These are phyloP conservation scores for Acanthochromis polyacanthus DNA, from an alignment of 2,113 vertebrate species.

Conservation along the genomic window DNA sequence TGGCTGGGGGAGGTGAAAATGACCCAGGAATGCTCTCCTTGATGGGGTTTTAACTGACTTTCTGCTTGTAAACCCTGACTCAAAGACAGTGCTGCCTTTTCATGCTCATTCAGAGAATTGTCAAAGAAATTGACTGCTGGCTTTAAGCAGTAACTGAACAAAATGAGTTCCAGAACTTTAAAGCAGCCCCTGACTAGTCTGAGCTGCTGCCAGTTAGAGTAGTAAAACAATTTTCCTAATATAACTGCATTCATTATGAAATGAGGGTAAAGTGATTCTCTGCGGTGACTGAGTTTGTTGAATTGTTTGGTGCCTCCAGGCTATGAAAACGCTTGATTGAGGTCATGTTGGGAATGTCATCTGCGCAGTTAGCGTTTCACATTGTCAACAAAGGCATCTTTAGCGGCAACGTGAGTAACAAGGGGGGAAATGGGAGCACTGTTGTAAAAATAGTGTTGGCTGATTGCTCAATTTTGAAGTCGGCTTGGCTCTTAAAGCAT, in stretches of 20 bases:
- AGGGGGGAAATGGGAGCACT: slow-evolving; percentile 39
- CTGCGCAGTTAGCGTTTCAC: slow-evolving; percentile 62
- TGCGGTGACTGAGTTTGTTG: slow-evolving; percentile 51
- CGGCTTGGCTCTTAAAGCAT: slow-evolving; percentile 5
- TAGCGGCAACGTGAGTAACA: slow-evolving; percentile 43
- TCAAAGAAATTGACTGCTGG: slow-evolving; percentile 20
- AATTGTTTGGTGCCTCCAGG: slow-evolving; percentile 66
- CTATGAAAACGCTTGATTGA: slow-evolving; percentile 75
- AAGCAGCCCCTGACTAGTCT: slow-evolving; percentile 15
- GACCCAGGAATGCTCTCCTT: slow-evolving; percentile 43
- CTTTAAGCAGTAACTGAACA: slow-evolving; percentile 43
- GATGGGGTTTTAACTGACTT: slow-evolving; percentile 59
- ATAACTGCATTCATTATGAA: slow-evolving; percentile 69
- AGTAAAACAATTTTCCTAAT: slow-evolving; percentile 42
- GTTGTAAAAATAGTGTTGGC: slow-evolving; percentile 38
- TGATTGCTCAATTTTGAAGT: slow-evolving; percentile 60
- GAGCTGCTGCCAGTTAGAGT: slow-evolving; percentile 19
- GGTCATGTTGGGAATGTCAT: slow-evolving; percentile 73
- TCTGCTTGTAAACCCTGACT: slow-evolving; percentile 35
- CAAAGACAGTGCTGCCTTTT: slow-evolving; percentile 26
- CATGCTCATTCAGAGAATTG: not conserved
- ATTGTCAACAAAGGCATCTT: slow-evolving; percentile 70
- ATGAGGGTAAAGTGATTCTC: slow-evolving; percentile 64
- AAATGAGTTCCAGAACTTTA: slow-evolving; percentile 31
- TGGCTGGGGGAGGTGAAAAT: slow-evolving; percentile 40